A percentile compares a stretch with the other conserved stretches of the same genome.
These are phyloP conservation scores for Iguana delicatissima DNA, from an alignment of 2,797 vertebrate species.

Conservation along the genomic window DNA sequence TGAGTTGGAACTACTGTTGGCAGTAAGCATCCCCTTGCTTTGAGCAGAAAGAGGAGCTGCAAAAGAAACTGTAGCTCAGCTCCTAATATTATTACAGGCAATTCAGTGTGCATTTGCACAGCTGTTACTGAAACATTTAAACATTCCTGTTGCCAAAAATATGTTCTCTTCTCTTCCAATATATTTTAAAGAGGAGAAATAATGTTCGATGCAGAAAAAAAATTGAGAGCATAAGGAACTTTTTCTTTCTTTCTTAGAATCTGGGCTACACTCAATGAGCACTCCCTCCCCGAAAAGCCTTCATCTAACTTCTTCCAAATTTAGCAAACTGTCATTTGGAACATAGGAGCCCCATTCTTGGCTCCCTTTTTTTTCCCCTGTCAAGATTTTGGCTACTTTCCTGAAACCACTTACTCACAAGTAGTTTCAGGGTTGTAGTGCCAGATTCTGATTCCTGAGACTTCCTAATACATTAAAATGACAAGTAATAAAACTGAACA, in stretches of 20 bases:
- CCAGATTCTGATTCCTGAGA: slow-evolving; percentile 5
- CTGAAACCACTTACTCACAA: slow-evolving; percentile 20
- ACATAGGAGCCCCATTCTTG: slow-evolving; percentile 24
- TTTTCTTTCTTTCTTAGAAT: slow-evolving; percentile 12
- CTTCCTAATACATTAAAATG: neutral
- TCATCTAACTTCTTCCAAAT: slow-evolving; percentile 1
- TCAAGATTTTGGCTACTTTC: slow-evolving; percentile 4
- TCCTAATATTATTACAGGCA: slow-evolving; percentile 42
- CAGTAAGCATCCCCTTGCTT: slow-evolving; percentile 34
- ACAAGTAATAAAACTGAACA: neutral
- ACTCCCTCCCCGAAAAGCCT: no score
- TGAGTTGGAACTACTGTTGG: slow-evolving; percentile 44
- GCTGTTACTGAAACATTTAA: slow-evolving; percentile 58
- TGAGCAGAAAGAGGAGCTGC: slow-evolving; percentile 29
- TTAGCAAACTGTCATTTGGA: slow-evolving; percentile 26
- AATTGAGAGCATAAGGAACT: neutral
- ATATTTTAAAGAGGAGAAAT: slow-evolving; percentile 19
- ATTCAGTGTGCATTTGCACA: slow-evolving; percentile 46
- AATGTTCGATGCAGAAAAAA: neutral
- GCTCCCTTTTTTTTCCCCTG: neutral
- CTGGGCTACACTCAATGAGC: neutral
- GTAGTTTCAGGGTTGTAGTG: neutral
- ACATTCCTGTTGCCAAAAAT: slow-evolving; percentile 49
- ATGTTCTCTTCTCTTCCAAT: slow-evolving; percentile 29
- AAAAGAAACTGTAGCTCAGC: slow-evolving; percentile 28